A percentile compares a stretch with the other conserved stretches of the same genome.
Conservation (phyloP, 1,140 invertebrate species). For the Antheraea pernyi region DNA sequence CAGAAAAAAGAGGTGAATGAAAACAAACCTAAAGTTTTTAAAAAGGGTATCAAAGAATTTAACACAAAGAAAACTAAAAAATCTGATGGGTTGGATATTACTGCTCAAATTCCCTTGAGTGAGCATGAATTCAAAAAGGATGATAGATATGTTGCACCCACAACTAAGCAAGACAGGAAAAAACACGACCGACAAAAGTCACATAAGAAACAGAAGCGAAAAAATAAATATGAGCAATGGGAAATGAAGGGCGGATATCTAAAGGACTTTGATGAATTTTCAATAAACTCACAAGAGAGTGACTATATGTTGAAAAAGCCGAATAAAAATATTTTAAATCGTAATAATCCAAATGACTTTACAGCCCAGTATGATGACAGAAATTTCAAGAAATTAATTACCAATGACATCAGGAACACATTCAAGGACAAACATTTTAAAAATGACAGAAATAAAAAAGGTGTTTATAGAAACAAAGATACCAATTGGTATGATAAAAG, state of each 20-base stretch:
- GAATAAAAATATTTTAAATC: slow-evolving; percentile 21
- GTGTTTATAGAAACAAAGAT: slow-evolving; percentile 29
- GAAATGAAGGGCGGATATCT: slow-evolving; percentile 65
- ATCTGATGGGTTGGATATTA: slow-evolving; percentile 22
- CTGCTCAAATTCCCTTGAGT: slow-evolving; percentile 31
- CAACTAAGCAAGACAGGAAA: slow-evolving; percentile 51
- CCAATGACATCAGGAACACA: background rate
- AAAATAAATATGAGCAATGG: slow-evolving; percentile 63
- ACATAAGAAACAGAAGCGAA: slow-evolving; percentile 63
- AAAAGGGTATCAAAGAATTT: slow-evolving; percentile 26
- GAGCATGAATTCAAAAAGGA: slow-evolving; percentile 62
- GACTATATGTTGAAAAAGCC: slow-evolving; percentile 26
- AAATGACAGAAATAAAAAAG: slow-evolving; percentile 18
- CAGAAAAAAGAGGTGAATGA: slow-evolving; percentile 28
- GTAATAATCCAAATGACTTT: slow-evolving; percentile 10
- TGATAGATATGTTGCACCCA: slow-evolving; percentile 51
- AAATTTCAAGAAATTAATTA: slow-evolving; percentile 21
- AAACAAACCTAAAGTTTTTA: slow-evolving; percentile 22
- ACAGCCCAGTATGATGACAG: background rate
- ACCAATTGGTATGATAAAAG: slow-evolving; percentile 61
- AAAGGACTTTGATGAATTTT: slow-evolving; percentile 58
- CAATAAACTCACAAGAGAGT: slow-evolving; percentile 39
- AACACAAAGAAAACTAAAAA: slow-evolving; percentile 36
- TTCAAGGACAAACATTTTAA: slow-evolving; percentile 10
- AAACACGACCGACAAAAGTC: slow-evolving; percentile 52